Conservation (phyloP, 2,113 vertebrate genomes). For the Heloderma charlesbogerti region DNA sequence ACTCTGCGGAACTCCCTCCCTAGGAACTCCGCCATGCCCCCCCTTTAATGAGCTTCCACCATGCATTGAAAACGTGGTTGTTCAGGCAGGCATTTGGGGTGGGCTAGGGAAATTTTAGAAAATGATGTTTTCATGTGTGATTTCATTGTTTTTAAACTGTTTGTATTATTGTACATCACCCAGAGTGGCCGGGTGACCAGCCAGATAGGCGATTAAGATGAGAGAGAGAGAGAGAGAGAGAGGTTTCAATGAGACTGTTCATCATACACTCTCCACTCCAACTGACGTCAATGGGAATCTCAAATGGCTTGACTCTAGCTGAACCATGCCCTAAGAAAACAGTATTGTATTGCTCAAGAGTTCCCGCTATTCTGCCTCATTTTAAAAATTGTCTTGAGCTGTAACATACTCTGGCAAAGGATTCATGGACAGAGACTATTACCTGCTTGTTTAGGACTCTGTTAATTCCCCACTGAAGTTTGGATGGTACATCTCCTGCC, state of each 20-base stretch:
- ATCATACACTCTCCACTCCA: background rate
- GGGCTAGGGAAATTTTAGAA: no score
- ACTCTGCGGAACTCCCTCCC: no score
- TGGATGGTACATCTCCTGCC: slow-evolving; percentile 79
- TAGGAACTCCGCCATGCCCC: no score
- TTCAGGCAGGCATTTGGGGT: no score
- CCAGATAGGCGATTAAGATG: no score
- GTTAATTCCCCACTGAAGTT: slow-evolving; percentile 76
- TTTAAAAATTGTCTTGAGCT: slow-evolving; percentile 70
- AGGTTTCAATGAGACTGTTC: background rate
- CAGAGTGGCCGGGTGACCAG: no score
- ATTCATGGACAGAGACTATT: slow-evolving; percentile 75
- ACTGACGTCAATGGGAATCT: background rate
- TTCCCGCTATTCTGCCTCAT: slow-evolving; percentile 58
- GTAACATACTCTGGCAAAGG: slow-evolving; percentile 71
- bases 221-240: no score
- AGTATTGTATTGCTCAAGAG: slow-evolving; percentile 66
- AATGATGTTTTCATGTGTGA: no score
- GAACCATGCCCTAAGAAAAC: slow-evolving; percentile 57
- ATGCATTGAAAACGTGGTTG: no score
- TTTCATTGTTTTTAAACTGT: no score
- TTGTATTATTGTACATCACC: no score
- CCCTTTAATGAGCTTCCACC: no score
- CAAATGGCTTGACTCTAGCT: background rate
- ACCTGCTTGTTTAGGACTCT: slow-evolving; percentile 68